phyloP scores from a whole-genome alignment of 2,797 vertebrate species.

The Anguilla obscura region DNA sequence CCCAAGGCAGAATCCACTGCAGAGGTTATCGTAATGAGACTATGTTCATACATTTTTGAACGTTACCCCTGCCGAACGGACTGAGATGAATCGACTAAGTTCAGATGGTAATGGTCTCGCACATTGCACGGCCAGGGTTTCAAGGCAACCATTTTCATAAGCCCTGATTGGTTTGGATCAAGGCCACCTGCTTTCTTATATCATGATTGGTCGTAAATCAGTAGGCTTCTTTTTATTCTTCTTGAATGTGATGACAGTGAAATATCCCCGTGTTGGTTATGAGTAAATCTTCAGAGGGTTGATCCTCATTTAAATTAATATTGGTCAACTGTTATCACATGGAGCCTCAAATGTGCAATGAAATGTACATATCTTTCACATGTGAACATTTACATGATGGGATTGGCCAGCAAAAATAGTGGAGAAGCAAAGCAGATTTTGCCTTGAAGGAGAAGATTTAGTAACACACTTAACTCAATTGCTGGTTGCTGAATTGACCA shows the following conservation, averaged over 20 bases:
- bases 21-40: constrained; percentile 46
- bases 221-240: background rate
- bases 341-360: background rate
- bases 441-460: background rate
- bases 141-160: constrained; percentile 1
- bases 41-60: background rate
- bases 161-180: background rate
- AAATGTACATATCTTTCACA: background rate
- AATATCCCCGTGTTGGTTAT: background rate
- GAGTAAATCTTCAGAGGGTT: background rate
- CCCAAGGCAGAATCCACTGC: constrained; percentile 41
- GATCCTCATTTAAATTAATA: background rate
- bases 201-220: background rate
- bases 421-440: too few species aligned
- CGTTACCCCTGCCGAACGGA: background rate
- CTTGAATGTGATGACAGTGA: background rate
- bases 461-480: background rate
- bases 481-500: background rate
- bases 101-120: background rate
- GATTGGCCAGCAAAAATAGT: background rate
- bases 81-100: background rate
- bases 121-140: background rate
- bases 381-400: background rate
- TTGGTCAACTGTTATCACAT: background rate
- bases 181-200: background rate